phyloP scores from a whole-genome alignment of 2,888 invertebrate species.

The Cryptocephalus primarius region DNA sequence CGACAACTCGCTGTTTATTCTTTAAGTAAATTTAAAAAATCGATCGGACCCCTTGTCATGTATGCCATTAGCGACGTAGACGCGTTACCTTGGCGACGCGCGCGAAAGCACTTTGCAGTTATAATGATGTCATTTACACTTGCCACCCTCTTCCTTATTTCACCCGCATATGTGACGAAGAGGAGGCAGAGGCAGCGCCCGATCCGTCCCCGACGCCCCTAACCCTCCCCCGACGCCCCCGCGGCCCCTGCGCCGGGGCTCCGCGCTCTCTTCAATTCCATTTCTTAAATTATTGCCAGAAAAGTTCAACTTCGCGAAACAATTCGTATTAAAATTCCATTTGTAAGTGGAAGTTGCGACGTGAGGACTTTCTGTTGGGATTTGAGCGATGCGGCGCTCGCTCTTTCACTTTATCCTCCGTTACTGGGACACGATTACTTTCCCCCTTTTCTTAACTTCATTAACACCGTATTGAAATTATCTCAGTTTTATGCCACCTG shows the following conservation, averaged over 20 bases:
- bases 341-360: slow-evolving; percentile 9
- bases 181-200: not conserved
- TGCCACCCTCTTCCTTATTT: slow-evolving; percentile 37
- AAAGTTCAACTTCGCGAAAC: slow-evolving; percentile 19
- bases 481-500: no score
- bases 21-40: slow-evolving; percentile 41
- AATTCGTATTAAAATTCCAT: slow-evolving; percentile 25
- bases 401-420: no score
- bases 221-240: slow-evolving; percentile 10
- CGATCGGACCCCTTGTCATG: slow-evolving; percentile 40
- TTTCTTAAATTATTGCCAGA: slow-evolving; percentile 19
- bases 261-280: slow-evolving; percentile 12
- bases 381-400: no score
- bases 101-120: slow-evolving; percentile 41
- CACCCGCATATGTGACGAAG: slow-evolving; percentile 30
- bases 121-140: slow-evolving; percentile 44
- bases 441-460: no score
- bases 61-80: slow-evolving; percentile 38
- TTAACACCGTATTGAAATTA: no score
- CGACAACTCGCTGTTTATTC: slow-evolving; percentile 33
- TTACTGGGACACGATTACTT: no score
- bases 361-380: no score
- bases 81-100: slow-evolving; percentile 39
- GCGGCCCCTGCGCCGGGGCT: slow-evolving; percentile 5
- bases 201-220: slow-evolving; percentile 10